A percentile compares a stretch with the other conserved stretches of the same genome.
phyloP scores from a whole-genome alignment of 2,797 vertebrate genomes.

The Xiphorhynchus erythropygius region DNA sequence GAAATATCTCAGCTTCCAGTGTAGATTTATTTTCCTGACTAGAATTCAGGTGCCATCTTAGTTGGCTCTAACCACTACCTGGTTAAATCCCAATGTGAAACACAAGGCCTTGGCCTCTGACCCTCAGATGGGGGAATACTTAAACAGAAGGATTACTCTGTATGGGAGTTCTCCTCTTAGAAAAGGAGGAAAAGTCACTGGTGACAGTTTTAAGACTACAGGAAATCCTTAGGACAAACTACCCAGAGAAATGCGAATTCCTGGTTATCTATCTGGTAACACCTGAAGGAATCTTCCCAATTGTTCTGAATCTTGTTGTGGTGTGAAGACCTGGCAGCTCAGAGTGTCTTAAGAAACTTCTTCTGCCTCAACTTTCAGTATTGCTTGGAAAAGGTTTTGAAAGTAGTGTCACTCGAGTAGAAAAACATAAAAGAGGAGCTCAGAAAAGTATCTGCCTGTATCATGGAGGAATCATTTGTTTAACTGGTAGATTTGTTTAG shows the following conservation, averaged over 20 bases:
- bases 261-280: not conserved
- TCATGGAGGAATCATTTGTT: not conserved
- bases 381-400: not conserved
- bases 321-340: not conserved
- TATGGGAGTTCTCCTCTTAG: not conserved
- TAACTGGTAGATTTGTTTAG: not conserved
- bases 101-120: not conserved
- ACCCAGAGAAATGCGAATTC: not conserved
- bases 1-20: not conserved
- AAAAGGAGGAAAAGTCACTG: not conserved
- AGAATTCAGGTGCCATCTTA: not conserved
- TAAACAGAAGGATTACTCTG: not conserved
- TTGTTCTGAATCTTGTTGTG: not conserved
- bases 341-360: not conserved
- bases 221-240: not conserved
- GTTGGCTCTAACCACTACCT: fast-evolving
- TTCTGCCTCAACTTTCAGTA: not conserved
- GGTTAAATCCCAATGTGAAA: not conserved
- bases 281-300: not conserved
- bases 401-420: not conserved
- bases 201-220: not conserved
- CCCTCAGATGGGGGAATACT: not conserved
- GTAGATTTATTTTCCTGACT: not conserved
- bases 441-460: not conserved
- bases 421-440: not conserved